Evolutionary conservation across 2,888 invertebrate species (phyloP), one percentile per base, ranked within the genome.

Genomic region (Caenorhabditis sp.): DNA sequence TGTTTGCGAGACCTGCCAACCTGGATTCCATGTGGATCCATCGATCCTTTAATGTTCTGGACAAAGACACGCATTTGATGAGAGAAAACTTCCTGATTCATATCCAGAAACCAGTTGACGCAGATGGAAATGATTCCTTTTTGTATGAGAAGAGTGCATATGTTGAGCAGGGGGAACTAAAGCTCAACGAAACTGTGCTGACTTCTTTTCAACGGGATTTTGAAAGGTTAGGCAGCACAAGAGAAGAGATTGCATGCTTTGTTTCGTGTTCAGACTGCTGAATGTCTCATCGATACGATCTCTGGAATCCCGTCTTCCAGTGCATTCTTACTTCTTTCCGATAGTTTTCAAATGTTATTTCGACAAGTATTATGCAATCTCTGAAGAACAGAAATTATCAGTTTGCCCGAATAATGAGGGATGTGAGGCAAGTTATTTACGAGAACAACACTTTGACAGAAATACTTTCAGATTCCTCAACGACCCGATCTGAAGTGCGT

Each of bases 21-120:
- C 32, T 81, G 35, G 62, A 84, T 37, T 72, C 81, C 6, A 78
- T 79, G 51, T 84, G 84, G 84, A 84, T 84, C 22, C 84, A 84
- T 28, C 65, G 78, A 44, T 81, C 83, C 2, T 72, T 64, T 32
- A 53, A 64, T 15, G 50, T 64, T 15, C 72, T 40, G 26, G 64
- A 64, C 3, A 47, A 72, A 9, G 8, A 40, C 28, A 64, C 8
- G 24, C 47, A 4, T n/a, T 4, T 20, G 51, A 28, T 56, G 64
- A 47, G 13, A 3, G 35, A 64, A 11, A 72, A 72, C 20, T 72
- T 64, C 44, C 32, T 71, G 44, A 20, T 53, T 32, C 71, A 71
- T 15, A n/a, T 71, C 22, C 71, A 71, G 28, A 53, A 62, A 44
- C 72, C 72, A n/a, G 37, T 44, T 0, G 64, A 64, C 9, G 47